Conservation (phyloP, 1,140 invertebrate genomes). For the Drosophila chauvacae region DNA sequence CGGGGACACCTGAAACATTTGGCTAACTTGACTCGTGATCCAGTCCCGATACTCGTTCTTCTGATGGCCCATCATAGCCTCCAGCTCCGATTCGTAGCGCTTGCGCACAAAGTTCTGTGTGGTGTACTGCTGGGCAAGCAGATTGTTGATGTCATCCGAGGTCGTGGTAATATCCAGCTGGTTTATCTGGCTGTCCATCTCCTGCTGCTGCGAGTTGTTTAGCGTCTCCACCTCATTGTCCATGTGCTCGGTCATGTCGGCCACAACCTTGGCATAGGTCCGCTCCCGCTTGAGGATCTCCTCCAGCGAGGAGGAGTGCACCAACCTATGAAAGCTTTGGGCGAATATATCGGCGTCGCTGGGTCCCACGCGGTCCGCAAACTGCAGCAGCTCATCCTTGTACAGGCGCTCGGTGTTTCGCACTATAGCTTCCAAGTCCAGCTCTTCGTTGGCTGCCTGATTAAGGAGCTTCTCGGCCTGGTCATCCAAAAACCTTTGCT, state of each 20-base stretch:
- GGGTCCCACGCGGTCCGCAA: slow-evolving; percentile 89
- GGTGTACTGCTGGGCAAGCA: slow-evolving; percentile 88
- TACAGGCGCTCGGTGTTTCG: slow-evolving; percentile 89
- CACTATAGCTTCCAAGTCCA: slow-evolving; percentile 89
- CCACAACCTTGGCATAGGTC: slow-evolving; percentile 89
- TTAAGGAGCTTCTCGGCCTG: slow-evolving; percentile 85
- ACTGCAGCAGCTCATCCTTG: slow-evolving; percentile 88
- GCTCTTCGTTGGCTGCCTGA: slow-evolving; percentile 85
- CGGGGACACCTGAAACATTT: slow-evolving; percentile 76
- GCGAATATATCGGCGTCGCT: slow-evolving; percentile 92
- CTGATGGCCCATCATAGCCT: slow-evolving; percentile 91
- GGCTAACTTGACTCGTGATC: slow-evolving; percentile 86
- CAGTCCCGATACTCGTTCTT: slow-evolving; percentile 92
- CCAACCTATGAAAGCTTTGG: slow-evolving; percentile 91
- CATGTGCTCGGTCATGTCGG: slow-evolving; percentile 88
- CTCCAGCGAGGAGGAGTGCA: slow-evolving; percentile 91
- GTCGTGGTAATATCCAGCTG: slow-evolving; percentile 82
- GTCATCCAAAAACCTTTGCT: slow-evolving; percentile 86
- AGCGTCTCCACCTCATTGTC: slow-evolving; percentile 88
- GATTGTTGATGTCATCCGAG: slow-evolving; percentile 89
- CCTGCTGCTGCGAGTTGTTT: slow-evolving; percentile 87
- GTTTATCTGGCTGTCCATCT: slow-evolving; percentile 83
- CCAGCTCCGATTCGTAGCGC: slow-evolving; percentile 92
- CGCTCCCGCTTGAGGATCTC: slow-evolving; percentile 92
- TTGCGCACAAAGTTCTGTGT: slow-evolving; percentile 89